A percentile compares a stretch with the other conserved stretches of the same genome.
These are phyloP conservation scores for Metallyticus violacea DNA, from an alignment of 2,888 invertebrate species.

Conservation along the genomic window DNA sequence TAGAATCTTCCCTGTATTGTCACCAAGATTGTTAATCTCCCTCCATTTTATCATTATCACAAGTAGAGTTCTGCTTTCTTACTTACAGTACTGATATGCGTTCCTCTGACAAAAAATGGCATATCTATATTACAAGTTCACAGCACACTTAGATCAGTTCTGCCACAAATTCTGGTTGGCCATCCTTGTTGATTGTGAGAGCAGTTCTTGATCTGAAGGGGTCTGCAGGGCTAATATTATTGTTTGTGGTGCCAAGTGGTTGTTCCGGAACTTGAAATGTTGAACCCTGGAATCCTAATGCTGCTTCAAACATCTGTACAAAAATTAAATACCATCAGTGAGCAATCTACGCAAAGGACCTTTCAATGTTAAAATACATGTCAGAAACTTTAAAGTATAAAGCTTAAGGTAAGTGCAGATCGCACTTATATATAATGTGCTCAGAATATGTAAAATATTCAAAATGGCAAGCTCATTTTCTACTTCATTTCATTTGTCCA, in stretches of 20 bases:
- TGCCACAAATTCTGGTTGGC: slow-evolving; percentile 59
- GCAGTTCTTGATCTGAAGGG: slow-evolving; percentile 23
- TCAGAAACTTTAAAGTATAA: too few species aligned
- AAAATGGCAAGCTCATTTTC: too few species aligned
- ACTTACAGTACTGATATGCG: not conserved
- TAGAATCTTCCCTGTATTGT: slow-evolving; percentile 2
- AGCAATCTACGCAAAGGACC: too few species aligned
- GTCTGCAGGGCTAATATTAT: slow-evolving; percentile 46
- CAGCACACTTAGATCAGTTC: slow-evolving; percentile 54
- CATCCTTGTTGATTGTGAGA: slow-evolving; percentile 54
- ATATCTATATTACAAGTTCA: not conserved
- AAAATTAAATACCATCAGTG: not conserved
- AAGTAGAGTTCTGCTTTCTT: too few species aligned
- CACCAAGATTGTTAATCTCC: not conserved
- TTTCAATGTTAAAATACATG: too few species aligned
- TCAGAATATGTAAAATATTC: too few species aligned
- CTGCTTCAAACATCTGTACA: slow-evolving; percentile 59
- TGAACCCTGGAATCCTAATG: slow-evolving; percentile 60
- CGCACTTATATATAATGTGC: too few species aligned
- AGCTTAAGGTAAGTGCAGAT: too few species aligned
- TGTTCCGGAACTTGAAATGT: slow-evolving; percentile 60
- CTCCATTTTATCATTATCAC: not conserved
- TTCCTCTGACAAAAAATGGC: not conserved
- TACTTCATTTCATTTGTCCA: too few species aligned
- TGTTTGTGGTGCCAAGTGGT: slow-evolving; percentile 30